Percentiles rank a stretch among this genome's conserved stretches.
phyloP scores from a whole-genome alignment of 2,797 vertebrate genomes.

The Myripristis jacobus region DNA sequence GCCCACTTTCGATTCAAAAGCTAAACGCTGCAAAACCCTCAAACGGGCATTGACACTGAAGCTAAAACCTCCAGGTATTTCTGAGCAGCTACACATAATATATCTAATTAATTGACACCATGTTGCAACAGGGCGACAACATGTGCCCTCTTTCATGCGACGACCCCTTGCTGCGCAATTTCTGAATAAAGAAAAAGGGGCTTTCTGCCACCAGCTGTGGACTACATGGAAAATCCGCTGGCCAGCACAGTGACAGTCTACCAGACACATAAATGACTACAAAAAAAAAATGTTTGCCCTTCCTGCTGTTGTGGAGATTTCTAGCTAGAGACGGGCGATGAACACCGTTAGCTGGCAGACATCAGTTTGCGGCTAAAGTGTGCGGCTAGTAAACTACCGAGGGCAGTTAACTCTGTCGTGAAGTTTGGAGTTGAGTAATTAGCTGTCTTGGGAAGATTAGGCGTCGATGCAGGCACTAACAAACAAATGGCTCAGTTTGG shows the following conservation, averaged over 20 bases:
- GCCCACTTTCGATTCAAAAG: slow-evolving; percentile 64
- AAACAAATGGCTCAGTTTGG: neutral
- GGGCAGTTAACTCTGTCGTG: neutral
- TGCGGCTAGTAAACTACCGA: too few species aligned
- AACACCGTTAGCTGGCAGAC: too few species aligned
- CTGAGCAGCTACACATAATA: neutral
- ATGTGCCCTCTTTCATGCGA: neutral
- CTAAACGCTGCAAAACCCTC: slow-evolving; percentile 35
- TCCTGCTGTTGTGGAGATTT: neutral
- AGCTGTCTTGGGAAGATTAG: rapidly evolving
- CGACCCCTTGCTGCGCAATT: slow-evolving; percentile 14
- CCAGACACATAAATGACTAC: too few species aligned
- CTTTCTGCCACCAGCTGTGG: neutral
- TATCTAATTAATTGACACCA: neutral
- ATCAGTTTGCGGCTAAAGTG: too few species aligned
- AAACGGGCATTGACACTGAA: neutral
- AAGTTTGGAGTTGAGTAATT: rapidly evolving
- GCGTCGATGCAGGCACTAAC: too few species aligned
- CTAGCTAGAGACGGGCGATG: neutral
- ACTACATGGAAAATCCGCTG: neutral
- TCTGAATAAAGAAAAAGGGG: neutral
- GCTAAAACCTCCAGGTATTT: neutral
- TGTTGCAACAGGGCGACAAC: neutral
- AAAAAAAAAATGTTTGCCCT: too few species aligned
- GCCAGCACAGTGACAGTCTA: neutral